phyloP scores from a whole-genome alignment of 2,888 invertebrate species.

The Drosophila melanosoma region DNA sequence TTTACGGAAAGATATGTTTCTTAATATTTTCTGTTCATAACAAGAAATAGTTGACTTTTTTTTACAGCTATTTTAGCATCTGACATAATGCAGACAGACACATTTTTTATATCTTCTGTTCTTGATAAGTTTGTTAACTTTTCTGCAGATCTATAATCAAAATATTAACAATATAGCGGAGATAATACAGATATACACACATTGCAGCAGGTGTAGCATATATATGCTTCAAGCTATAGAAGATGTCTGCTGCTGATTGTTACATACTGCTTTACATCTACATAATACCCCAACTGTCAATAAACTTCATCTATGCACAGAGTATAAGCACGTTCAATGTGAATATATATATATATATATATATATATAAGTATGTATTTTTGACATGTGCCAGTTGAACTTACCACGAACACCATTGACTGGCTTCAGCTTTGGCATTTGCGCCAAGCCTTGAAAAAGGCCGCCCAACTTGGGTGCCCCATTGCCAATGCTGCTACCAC shows the following conservation, averaged over 20 bases:
- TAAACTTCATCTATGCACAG: not conserved
- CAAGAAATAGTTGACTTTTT: too few species aligned
- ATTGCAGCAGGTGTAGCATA: not conserved
- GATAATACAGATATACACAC: not conserved
- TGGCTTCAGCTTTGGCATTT: conserved; percentile 85
- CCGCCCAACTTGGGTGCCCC: conserved; percentile 84
- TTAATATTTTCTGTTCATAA: too few species aligned
- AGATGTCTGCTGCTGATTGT: not conserved
- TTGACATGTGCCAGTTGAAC: conserved; percentile 25
- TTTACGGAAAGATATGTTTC: too few species aligned
- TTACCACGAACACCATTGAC: conserved; percentile 83
- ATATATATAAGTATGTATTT: conserved; percentile 1
- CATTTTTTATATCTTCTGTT: too few species aligned
- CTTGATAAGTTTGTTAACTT: too few species aligned
- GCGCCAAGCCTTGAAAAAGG: conserved; percentile 83
- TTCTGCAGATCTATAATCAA: too few species aligned
- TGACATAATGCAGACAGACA: too few species aligned
- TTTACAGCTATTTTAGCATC: too few species aligned
- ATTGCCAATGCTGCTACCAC: conserved; percentile 72
- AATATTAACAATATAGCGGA: too few species aligned
- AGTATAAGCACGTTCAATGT: conserved; percentile 21
- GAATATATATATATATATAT: conserved; percentile 39
- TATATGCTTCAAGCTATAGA: not conserved
- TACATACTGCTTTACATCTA: not conserved
- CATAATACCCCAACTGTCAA: not conserved